Evolutionary conservation across 2,888 invertebrate species (phyloP).

Genomic region (Drosophila barbarae): DNA sequence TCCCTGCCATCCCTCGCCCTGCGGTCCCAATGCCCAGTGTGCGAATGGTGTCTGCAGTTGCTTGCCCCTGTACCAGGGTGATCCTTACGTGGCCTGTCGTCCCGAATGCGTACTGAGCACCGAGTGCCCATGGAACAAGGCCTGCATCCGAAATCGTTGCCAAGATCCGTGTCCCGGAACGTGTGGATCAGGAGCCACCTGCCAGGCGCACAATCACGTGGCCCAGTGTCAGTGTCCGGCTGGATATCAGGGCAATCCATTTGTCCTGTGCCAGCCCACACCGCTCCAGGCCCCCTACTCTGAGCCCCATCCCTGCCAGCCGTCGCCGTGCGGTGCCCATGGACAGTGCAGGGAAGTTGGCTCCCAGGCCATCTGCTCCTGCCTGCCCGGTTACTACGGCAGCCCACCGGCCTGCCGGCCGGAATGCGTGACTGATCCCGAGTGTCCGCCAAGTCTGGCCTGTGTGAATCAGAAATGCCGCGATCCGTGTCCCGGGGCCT

Average conservation of each 20-base stretch:
- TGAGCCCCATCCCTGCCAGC: conserved; percentile 83
- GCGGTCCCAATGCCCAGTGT: conserved; percentile 84
- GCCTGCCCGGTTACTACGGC: conserved; percentile 83
- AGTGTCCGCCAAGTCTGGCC: conserved; percentile 84
- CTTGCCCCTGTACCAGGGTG: conserved; percentile 84
- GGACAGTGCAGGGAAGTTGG: conserved; percentile 84
- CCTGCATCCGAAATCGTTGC: conserved; percentile 87
- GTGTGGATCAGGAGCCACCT: conserved; percentile 86
- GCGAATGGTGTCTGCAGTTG: conserved; percentile 86
- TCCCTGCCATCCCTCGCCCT: conserved; percentile 86
- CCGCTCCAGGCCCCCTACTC: conserved; percentile 35
- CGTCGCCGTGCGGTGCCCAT: conserved; percentile 86
- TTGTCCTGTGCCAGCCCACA: conserved; percentile 81
- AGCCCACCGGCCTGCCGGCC: conserved; percentile 86
- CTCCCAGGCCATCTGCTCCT: conserved; percentile 84
- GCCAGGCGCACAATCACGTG: conserved; percentile 86
- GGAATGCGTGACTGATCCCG: conserved; percentile 85
- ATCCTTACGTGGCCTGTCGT: conserved; percentile 85
- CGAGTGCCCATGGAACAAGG: conserved; percentile 84
- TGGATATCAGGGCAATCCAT: conserved; percentile 85
- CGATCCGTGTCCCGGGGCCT: conserved; percentile 87
- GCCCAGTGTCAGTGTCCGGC: conserved; percentile 83
- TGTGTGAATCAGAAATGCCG: conserved; percentile 86
- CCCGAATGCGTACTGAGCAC: conserved; percentile 88
- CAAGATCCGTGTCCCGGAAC: conserved; percentile 86